phyloP scores from a whole-genome alignment of 2,797 vertebrate species.

The Phrynocephalus guinanensis region DNA sequence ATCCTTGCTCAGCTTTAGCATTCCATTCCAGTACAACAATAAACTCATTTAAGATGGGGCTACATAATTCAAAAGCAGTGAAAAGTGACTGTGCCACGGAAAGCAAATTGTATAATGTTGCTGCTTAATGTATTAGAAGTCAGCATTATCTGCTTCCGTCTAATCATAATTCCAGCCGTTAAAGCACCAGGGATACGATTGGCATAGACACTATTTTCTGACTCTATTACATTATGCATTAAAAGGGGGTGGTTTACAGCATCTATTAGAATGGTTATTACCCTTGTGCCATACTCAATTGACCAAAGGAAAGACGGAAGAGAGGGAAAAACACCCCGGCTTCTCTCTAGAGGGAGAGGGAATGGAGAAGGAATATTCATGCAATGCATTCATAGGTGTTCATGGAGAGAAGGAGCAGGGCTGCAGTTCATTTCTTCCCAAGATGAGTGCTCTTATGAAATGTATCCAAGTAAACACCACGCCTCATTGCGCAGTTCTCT shows the following conservation, averaged over 20 bases:
- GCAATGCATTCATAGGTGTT: constrained; percentile 60
- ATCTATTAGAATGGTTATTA: constrained; percentile 73
- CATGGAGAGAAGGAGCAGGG: constrained; percentile 37
- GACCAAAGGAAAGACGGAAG: constrained; percentile 43
- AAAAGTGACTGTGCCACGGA: constrained; percentile 54
- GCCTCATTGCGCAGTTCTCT: constrained; percentile 63
- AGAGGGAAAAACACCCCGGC: background rate
- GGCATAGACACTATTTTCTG: constrained; percentile 68
- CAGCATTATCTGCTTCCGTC: constrained; percentile 68
- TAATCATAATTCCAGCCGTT: constrained; percentile 71
- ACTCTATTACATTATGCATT: constrained; percentile 74
- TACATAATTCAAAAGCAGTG: constrained; percentile 72
- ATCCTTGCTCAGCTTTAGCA: constrained; percentile 52
- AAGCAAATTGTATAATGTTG: constrained; percentile 65
- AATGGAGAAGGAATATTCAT: constrained; percentile 53
- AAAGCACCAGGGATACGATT: constrained; percentile 73
- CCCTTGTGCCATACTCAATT: constrained; percentile 68
- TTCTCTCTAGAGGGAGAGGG: constrained; percentile 47
- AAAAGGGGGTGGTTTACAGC: constrained; percentile 68
- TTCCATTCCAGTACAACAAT: constrained; percentile 65
- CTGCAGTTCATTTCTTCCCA: constrained; percentile 71
- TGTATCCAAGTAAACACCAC: constrained; percentile 64
- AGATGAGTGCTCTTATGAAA: constrained; percentile 62
- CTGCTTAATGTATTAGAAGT: constrained; percentile 70
- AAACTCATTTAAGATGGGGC: constrained; percentile 62